Evolutionary conservation across 2,888 invertebrate species (phyloP), one percentile per base, ranked within the genome.

Genomic region (Plutella xylostella): DNA sequence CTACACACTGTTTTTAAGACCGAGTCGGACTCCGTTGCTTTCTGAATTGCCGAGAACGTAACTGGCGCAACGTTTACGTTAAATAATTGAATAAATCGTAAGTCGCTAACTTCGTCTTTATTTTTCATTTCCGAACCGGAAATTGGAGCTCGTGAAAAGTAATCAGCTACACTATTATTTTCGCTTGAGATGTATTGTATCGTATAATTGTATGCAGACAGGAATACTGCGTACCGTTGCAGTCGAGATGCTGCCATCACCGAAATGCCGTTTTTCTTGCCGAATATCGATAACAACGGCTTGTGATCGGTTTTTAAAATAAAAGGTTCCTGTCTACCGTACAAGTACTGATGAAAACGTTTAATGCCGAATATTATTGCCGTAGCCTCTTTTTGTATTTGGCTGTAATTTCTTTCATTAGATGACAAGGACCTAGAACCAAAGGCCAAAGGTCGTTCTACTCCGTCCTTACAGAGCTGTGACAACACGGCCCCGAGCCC

Each of bases 281-380:
- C 21, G 12, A 48, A 48, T 30, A 48, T 48, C 14, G 31, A 42
- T 14, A 47, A 18, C 22, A 47, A 18, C n/a, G 47, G 47, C 17
- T 45, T 47, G 22, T 47, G 47, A 28, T 47, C 47, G 3, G 47
- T 47, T 19, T 37, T 19, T 12, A 47, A 12, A 15, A 44, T 20
- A 34, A 47, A 47, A 1, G 48, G 46, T 7, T 17, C 20, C 7
- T 14, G 17, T 9, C 42, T 21, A 12, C 45, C 47, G 34, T 48
- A 47, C n/a, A 51, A 15, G 43, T 48, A 51, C 33, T 48, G 48
- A 20, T 51, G 48, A 28, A 46, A 48, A 14, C 37, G 25, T 20
- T 38, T 34, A 2, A 50, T 35, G 2, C 50, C 50, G 45, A 50
- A 50, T n/a, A 50, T 46, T 5, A 50, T 50, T 4, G 50, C 47